Base-by-base conservation (phyloP, 35 echinoderm and acorn worm species). In the Eucidaris tribuloides region DNA sequence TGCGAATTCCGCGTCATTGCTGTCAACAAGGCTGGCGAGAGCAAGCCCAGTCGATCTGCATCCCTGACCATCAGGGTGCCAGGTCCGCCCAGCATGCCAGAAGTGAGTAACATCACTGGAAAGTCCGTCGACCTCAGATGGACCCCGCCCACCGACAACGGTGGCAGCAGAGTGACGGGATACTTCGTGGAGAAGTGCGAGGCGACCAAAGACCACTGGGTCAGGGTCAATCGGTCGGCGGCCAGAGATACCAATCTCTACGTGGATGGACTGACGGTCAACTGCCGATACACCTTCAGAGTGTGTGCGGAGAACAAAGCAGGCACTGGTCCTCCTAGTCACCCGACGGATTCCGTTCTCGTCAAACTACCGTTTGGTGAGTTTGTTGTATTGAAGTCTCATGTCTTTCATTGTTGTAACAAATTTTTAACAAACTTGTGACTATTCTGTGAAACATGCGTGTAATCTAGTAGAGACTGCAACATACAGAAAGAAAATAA, bases 221-320 rank as follows among this genome's bases (percentile, higher is more conserved):
- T 84, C 4, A 79, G 77, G 42, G 38, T 85, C 40, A 79, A 76
- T 17, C 54, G 81, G 15, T 50, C 52, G 4, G 31, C 65, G 37
- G 74, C 58, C 54, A 79, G 72, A 36, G 83, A 91, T 1, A 58
- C 83, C 25, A 86, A 77, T 13, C 59, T 83, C 18, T 54, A 43
- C 39, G 80, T 83, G 15, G 77, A 42, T 13, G 83, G 81, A 14
- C 58, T 91, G 25, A 81, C 43, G 17, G 52, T 71, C 14, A 83
- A 83, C 22, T 86, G 66, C 22, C 72, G 80, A 45, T 91, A 86
- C 60, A 61, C 49, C 23, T 91, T 86, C 76, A 52, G 89, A 57
- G 89, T 91, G 23, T 64, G 72, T 63, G 89, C 89, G 29, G 89
- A 91, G 42, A 91, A 91, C 82, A 84, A 77, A 52, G 82, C 83